Percentiles rank a stretch among this genome's conserved stretches.
Evolutionary conservation across 2,113 vertebrate genomes (phyloP).

Genomic region (Amphiprion percula): DNA sequence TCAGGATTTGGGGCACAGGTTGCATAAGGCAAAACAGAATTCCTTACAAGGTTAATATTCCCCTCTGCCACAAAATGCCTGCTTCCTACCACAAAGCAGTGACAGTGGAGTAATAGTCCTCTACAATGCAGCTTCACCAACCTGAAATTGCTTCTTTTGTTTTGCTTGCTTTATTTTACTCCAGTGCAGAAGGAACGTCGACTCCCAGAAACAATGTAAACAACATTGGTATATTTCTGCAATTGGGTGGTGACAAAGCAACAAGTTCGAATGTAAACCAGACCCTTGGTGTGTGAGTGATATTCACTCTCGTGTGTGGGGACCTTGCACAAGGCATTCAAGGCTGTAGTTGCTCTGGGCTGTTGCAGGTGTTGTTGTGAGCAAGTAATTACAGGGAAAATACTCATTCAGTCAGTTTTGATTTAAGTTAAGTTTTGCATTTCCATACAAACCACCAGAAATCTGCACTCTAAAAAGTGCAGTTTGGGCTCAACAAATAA

Average conservation of each 20-base stretch:
- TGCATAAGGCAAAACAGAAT: constrained; percentile 30
- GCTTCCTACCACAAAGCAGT: constrained; percentile 28
- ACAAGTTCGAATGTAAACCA: constrained; percentile 9
- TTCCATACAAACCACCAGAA: too few relatives aligned
- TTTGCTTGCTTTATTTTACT: constrained; percentile 18
- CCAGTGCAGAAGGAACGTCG: constrained; percentile 20
- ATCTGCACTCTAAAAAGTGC: too few relatives aligned
- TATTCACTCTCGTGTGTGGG: constrained; percentile 1
- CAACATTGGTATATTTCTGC: constrained; percentile 32
- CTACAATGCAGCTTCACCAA: constrained; percentile 45
- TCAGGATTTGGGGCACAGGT: constrained; percentile 38
- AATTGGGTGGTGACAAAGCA: constrained; percentile 9
- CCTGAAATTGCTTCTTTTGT: constrained; percentile 43
- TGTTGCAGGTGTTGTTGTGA: too few relatives aligned
- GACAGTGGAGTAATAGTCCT: constrained; percentile 54
- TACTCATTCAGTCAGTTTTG: too few relatives aligned
- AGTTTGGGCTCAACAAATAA: too few relatives aligned
- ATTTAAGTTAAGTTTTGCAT: too few relatives aligned
- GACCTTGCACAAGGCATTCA: neutral
- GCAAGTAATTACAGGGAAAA: too few relatives aligned
- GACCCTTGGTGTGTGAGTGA: neutral
- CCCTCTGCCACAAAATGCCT: neutral
- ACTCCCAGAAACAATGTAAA: constrained; percentile 41
- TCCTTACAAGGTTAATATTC: constrained; percentile 23
- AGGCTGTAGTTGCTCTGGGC: neutral